Base-by-base conservation (phyloP, 2,888 invertebrate genomes). In the Philaethria dido region DNA sequence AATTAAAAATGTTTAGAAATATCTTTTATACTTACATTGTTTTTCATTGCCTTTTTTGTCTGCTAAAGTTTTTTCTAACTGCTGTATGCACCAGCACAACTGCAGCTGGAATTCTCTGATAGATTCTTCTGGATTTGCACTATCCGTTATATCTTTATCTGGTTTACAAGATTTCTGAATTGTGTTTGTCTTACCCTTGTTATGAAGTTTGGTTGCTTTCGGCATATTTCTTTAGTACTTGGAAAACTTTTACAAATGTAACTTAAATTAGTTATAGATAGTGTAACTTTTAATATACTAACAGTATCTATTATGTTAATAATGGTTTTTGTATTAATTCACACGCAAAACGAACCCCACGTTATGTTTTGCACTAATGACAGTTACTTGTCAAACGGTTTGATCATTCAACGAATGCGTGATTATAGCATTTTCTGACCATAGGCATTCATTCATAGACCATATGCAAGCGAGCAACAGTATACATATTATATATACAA, bases 1-100 rank as follows among this genome's bases (percentile, higher is more conserved):
- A 52, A 33, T 52, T 29, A 0, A 3, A 8, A 29, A 29, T 18
- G 16, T 3, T 42, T 22, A 59, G 36, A 13, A 47, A 39, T 16
- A 39, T n/a, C 6, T 44, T 13, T 44, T 8, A 45, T 11, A 81
- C 85, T 83, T 88, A 94, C 94, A 82, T 86, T 94, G 94, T 81
- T 93, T 94, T 68, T 93, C 90, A 70, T 87, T 94, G 57, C 94
- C 87, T 83, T 95, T 95, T 71, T 94, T 94, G 45, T 93, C 93
- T 62, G 85, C 88, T 70, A 96, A 81, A 22, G 93, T 90, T 20
- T 84, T 85, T 79, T 96, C 94, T 66, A 96, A 82, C 74, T 96
- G 95, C 75, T 96, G 95, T 74, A 96, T 94, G 79, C 96, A 97
- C 96, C 96, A 97, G 78, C 94, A 95, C 6, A 97, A 84, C 83